Base-by-base conservation (phyloP, 2,113 vertebrate genomes). In the Anarhynchus alexandrinus region DNA sequence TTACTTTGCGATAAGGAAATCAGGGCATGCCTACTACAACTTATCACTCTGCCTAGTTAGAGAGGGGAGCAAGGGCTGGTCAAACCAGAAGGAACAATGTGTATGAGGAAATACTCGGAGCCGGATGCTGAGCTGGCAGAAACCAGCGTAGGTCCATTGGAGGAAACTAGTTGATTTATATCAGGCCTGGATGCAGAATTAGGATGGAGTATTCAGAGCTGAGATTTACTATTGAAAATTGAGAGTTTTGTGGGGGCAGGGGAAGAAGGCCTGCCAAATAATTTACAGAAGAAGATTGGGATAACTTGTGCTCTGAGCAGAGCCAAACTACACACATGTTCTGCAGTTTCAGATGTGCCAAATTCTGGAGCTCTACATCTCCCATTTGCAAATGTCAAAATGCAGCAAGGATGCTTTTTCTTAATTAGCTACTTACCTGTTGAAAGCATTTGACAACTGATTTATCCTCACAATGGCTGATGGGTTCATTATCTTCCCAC, bases 181-280 rank as follows among this genome's bases (percentile, higher is more conserved):
- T 91, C 29, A 82, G 36, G 8, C 19, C 69, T 94, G 66, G 54
- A 87, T 89, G 32, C 22, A 69, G 45, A 91, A 85, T 42, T 76
- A 70, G 58, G 25, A 82, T 79, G 54, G 52, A 76, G 32, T 64
- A 67, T 71, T 89, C 55, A 90, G 81, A 89, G 58, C 22, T 92
- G 73, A 87, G 66, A 91, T 93, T 91, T 92, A 84, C 69, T 64
- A 42, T 72, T 86, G 81, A 87, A 95, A 92, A 89, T 64, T 79
- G 73, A 76, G 77, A 66, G 54, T 61, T 91, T 90, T 91, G 61
- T 89, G 66, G 81, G 64, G 54, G 49, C 51, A 94, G 57, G 29
- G 45, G 40, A 82, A 65, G 81, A 87, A 88, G 32, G 20, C 25
- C 54, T 95, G 96, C 86, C 92, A 96, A 90, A 74, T 69, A 87